Conservation (phyloP, 2,113 vertebrate genomes). For the Eidolon helvum region DNA sequence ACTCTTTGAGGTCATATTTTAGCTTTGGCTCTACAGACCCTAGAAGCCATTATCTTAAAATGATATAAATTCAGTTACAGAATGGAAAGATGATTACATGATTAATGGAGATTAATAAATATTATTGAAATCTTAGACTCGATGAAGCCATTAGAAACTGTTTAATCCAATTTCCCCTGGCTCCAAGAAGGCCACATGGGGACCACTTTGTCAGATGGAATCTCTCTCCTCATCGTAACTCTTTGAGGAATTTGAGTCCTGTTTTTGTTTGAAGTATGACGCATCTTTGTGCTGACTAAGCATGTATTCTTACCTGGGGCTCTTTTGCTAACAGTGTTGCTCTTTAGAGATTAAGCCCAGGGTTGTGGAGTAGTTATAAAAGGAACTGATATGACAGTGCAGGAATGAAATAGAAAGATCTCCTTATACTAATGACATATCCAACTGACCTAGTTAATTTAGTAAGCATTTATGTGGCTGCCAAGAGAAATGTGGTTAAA, state of each 20-base stretch:
- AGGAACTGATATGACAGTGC: not conserved
- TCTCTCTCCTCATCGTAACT: not conserved
- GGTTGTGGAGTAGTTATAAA: not conserved
- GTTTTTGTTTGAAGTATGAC: conserved; percentile 40
- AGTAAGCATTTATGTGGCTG: not conserved
- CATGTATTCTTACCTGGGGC: not conserved
- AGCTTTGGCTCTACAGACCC: conserved; percentile 20
- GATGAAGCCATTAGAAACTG: conserved; percentile 41
- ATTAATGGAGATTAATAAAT: conserved; percentile 67
- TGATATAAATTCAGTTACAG: conserved; percentile 52
- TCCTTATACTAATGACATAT: not conserved
- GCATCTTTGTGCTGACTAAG: not conserved
- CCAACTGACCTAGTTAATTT: not conserved
- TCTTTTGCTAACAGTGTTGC: not conserved
- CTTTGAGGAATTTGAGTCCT: not conserved
- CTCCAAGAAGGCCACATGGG: conserved; percentile 14
- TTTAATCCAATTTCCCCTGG: conserved; percentile 56
- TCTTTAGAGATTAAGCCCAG: not conserved
- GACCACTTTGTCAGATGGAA: conserved; percentile 48
- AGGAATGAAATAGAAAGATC: conserved; percentile 9
- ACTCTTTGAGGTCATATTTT: conserved; percentile 21
- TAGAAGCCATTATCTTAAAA: conserved; percentile 66
- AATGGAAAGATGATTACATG: conserved; percentile 63
- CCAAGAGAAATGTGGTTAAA: not conserved
- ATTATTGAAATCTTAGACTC: conserved; percentile 50